phyloP scores from a whole-genome alignment of 1,140 invertebrate species.

The Zophobas atratus region DNA sequence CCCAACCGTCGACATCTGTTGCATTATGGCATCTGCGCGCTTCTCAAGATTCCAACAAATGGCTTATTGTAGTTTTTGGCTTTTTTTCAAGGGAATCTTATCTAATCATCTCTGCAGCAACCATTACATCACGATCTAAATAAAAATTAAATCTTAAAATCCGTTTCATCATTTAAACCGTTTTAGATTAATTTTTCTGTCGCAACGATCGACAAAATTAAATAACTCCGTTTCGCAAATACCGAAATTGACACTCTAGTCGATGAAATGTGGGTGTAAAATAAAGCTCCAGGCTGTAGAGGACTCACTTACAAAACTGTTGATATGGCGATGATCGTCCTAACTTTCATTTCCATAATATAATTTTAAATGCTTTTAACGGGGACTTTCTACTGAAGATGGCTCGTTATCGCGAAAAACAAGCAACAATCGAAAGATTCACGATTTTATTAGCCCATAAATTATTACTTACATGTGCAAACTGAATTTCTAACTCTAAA shows the following conservation, averaged over 20 bases:
- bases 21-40: conserved; percentile 32
- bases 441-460: conserved; percentile 41
- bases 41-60: conserved; percentile 40
- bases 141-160: conserved; percentile 27
- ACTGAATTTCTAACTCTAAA: conserved; percentile 40
- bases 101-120: conserved; percentile 2
- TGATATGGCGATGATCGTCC: conserved; percentile 35
- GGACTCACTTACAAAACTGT: conserved; percentile 48
- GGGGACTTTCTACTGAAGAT: conserved; percentile 49
- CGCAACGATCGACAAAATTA: conserved; percentile 20
- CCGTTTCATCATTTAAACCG: conserved; percentile 30
- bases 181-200: conserved; percentile 40
- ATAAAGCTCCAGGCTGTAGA: conserved; percentile 13
- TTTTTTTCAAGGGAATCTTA: conserved; percentile 20
- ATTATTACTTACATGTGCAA: conserved; percentile 34
- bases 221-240: conserved; percentile 35
- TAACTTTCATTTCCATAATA: conserved; percentile 52
- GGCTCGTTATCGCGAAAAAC: conserved; percentile 26
- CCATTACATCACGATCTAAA: conserved; percentile 16
- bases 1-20: conserved; percentile 45
- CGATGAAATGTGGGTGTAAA: conserved; percentile 32
- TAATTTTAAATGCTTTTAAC: conserved; percentile 49
- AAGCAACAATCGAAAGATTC: conserved; percentile 30
- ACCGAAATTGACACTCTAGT: conserved; percentile 13
- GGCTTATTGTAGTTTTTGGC: conserved; percentile 37